Evolutionary conservation across 2,888 invertebrate species (phyloP), one percentile per base, ranked within the genome.

Genomic region (Schizotus pectinicornis): DNA sequence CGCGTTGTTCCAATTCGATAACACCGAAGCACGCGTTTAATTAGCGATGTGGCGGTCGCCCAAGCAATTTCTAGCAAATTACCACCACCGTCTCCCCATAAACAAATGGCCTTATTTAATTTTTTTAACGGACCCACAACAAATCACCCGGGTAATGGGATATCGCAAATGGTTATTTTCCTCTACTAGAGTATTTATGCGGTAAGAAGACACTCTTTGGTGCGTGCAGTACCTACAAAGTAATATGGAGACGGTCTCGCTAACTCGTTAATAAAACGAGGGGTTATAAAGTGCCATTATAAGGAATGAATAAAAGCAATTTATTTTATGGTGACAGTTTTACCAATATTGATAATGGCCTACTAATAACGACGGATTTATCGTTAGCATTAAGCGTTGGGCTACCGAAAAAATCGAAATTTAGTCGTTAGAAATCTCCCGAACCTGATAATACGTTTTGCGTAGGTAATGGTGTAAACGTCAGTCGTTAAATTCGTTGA

Each of bases 261-360:
- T 39, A 22, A 6, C 8, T 13, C 13, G 13, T 39, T 39, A 39
- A 39, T 39, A 22, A 39, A 12, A 41, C 31, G 2, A 13, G n/a
- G 38, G 38, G 49, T 49, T 39, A 49, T 49, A 12, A 37, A 37
- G 38, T 22, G 50, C 30, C 41, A 22, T 48, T 48, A 38, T 37
- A 48, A 31, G 48, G 37, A 48, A 38, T 13, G 41, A 41, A 50
- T 41, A 39, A 50, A 50, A 41, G 41, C 48, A 37, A 31, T 38
- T 48, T 48, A 48, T 48, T 48, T 48, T 48, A 48, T 31, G 22
- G 41, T 41, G 50, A 50, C 50, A 50, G 50, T 32, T 50, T 50
- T 41, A 35, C 50, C 41, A 50, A 50, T 50, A 50, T 50, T 50
- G 50, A 50, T 50, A 50, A 50, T 41, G 41, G 50, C 41, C 50